Evolutionary conservation across 2,888 invertebrate species (phyloP).

Genomic region (Hyppa rectilinea): DNA sequence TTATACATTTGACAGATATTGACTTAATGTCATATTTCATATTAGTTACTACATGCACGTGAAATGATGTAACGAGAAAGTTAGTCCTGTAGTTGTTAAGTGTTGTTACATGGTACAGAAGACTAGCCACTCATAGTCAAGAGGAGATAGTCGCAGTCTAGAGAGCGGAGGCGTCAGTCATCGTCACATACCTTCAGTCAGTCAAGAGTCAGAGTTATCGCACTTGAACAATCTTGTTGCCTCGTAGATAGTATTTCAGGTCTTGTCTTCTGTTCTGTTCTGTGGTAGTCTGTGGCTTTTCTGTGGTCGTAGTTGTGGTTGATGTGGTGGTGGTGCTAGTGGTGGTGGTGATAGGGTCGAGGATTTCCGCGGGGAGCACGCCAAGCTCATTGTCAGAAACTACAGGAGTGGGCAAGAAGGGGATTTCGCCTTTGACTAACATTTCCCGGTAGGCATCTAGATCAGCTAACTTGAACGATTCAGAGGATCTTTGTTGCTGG

Average conservation of each 20-base stretch:
- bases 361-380: constrained; percentile 83
- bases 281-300: constrained; percentile 73
- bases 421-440: constrained; percentile 77
- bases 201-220: constrained; percentile 83
- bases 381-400: constrained; percentile 86
- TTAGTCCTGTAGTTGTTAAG: constrained; percentile 68
- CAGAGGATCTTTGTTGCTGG: constrained; percentile 82
- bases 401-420: constrained; percentile 82
- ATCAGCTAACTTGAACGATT: constrained; percentile 77
- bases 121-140: constrained; percentile 39
- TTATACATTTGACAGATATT: constrained; percentile 42
- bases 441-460: constrained; percentile 77
- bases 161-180: constrained; percentile 68
- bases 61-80: constrained; percentile 52
- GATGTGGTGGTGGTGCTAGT: constrained; percentile 72
- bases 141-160: constrained; percentile 44
- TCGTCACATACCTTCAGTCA: constrained; percentile 77
- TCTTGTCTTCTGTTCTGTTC: constrained; percentile 83
- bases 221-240: constrained; percentile 88
- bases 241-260: constrained; percentile 85
- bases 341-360: constrained; percentile 74
- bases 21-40: too few species aligned
- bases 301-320: constrained; percentile 73
- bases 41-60: constrained; percentile 46
- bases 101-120: constrained; percentile 52